These are phyloP conservation scores for Eulemur mongoz DNA, from an alignment of 2,797 vertebrate genomes.

Conservation along the genomic window DNA sequence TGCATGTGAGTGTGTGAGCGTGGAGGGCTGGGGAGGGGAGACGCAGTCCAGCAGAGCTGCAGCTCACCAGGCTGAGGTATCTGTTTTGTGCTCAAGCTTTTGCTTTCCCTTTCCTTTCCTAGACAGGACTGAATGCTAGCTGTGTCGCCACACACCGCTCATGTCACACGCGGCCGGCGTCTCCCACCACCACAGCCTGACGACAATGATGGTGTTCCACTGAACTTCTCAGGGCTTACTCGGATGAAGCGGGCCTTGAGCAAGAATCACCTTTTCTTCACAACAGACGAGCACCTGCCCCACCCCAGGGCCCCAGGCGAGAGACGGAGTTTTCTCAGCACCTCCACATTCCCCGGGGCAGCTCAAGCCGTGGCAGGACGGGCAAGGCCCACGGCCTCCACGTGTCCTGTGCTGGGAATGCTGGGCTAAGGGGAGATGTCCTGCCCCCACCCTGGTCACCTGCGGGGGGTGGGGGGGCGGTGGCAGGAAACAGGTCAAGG, in stretches of 20 bases:
- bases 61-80: slow-evolving; percentile 49
- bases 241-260: rapidly evolving
- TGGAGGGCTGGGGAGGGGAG: background rate
- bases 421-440: background rate
- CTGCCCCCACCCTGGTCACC: background rate
- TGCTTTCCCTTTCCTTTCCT: slow-evolving; percentile 30
- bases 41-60: background rate
- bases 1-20: rapidly evolving
- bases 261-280: background rate
- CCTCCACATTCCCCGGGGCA: background rate
- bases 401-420: background rate
- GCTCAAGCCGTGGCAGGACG: background rate
- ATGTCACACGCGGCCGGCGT: rapidly evolving
- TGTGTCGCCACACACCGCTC: rapidly evolving
- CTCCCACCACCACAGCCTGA: background rate
- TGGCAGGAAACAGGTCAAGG: background rate
- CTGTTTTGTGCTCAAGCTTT: slow-evolving; percentile 2
- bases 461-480: background rate
- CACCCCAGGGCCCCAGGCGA: background rate
- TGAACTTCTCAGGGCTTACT: background rate
- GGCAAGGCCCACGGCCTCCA: background rate
- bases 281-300: background rate
- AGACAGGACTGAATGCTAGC: background rate
- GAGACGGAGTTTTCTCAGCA: background rate
- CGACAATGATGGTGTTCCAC: background rate